Percentiles rank a stretch among this genome's conserved stretches.
Conservation (phyloP, 2,113 vertebrate species). For the Podiceps cristatus region DNA sequence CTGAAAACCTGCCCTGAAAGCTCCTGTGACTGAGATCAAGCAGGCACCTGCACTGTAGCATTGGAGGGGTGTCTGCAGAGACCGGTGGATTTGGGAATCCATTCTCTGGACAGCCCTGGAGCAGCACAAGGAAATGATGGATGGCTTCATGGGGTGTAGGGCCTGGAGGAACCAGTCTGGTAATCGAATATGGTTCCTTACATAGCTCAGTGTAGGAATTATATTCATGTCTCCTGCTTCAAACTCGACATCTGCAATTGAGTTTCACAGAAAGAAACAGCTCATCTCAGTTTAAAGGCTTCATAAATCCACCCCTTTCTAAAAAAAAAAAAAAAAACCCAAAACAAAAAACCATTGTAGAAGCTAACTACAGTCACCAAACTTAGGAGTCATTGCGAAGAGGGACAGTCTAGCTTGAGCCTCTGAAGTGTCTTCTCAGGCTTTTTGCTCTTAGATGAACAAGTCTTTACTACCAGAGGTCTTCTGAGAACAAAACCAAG, state of each 20-base stretch:
- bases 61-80: neutral
- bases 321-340: neutral
- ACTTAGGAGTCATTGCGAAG: neutral
- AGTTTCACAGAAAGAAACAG: neutral
- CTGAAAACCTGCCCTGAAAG: neutral
- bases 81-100: neutral
- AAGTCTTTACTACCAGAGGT: neutral
- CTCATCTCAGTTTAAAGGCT: neutral
- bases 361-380: neutral
- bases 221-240: neutral
- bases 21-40: neutral
- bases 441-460: neutral
- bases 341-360: no score
- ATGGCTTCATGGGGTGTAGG: neutral
- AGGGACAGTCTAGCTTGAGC: neutral
- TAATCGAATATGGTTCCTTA: neutral
- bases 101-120: neutral
- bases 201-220: neutral
- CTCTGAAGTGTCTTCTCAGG: neutral
- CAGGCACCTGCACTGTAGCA: neutral
- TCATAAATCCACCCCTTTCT: neutral
- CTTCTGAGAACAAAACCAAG: neutral
- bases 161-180: neutral
- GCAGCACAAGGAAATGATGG: neutral
- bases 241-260: neutral